These are phyloP conservation scores for Cybosia mesomella DNA, from an alignment of 2,888 invertebrate species.

Conservation along the genomic window DNA sequence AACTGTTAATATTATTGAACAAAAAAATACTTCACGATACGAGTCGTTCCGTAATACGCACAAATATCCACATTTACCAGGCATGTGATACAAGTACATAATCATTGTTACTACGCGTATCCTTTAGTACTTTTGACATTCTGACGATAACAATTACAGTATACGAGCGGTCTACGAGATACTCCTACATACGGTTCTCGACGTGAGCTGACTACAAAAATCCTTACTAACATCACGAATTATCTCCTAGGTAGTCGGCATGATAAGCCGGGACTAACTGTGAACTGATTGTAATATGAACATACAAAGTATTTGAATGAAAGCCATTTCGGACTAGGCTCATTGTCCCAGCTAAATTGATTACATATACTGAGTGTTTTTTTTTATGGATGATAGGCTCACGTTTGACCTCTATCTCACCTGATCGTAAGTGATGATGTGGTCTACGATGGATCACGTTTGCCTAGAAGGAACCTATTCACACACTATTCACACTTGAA, in stretches of 20 bases:
- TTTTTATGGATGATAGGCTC: too few species aligned
- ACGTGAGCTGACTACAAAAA: conserved; percentile 26
- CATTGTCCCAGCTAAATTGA: not conserved
- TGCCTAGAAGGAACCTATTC: too few species aligned
- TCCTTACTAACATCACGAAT: not conserved
- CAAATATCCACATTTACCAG: not conserved
- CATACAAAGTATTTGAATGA: not conserved
- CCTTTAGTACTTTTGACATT: conserved; percentile 19
- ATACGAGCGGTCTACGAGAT: conserved; percentile 16
- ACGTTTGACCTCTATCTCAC: too few species aligned
- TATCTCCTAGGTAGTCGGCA: conserved; percentile 1
- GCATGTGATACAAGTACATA: not conserved
- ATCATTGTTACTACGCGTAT: conserved; percentile 8
- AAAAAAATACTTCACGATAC: too few species aligned
- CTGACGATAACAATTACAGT: conserved; percentile 24
- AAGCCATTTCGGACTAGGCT: not conserved
- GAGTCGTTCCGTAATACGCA: not conserved
- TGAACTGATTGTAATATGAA: conserved; percentile 6
- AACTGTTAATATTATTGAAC: too few species aligned
- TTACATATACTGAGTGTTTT: not conserved
- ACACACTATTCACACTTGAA: too few species aligned
- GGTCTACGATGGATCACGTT: too few species aligned
- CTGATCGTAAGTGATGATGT: too few species aligned
- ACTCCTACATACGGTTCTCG: conserved; percentile 21
- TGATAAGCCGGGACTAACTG: conserved; percentile 9